phyloP scores from a whole-genome alignment of 2,797 vertebrate species.

The Heliangelus exortis region DNA sequence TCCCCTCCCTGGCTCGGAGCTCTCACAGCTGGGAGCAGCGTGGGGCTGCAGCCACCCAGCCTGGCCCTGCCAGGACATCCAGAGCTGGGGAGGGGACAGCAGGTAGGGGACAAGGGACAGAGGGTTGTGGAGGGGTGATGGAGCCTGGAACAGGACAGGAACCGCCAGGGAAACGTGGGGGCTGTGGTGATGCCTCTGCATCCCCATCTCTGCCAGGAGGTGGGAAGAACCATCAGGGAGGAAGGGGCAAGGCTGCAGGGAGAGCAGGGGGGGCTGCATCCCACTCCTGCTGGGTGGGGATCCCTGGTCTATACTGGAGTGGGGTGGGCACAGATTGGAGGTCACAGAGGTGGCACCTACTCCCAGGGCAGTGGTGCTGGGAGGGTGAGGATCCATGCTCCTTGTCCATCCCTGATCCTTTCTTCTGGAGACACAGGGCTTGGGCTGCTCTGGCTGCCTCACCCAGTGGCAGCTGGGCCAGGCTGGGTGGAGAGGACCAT shows the following conservation, averaged over 20 bases:
- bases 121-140: background rate
- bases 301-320: fast-evolving
- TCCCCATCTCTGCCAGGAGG: background rate
- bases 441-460: background rate
- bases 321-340: background rate
- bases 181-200: fast-evolving
- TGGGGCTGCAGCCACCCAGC: background rate
- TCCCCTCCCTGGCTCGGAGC: background rate
- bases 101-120: background rate
- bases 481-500: background rate
- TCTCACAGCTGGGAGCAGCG: slow-evolving; percentile 61
- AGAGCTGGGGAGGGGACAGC: background rate
- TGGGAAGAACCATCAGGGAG: background rate
- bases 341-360: background rate
- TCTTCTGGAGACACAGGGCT: background rate
- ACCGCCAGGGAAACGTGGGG: background rate
- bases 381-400: background rate
- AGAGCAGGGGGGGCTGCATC: background rate
- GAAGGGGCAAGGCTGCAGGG: background rate
- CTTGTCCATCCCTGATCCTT: background rate
- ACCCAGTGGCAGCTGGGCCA: background rate
- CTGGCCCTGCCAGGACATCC: background rate
- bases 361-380: fast-evolving
- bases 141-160: background rate
- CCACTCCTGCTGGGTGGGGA: background rate